Evolutionary conservation across 2,888 invertebrate genomes (phyloP), one percentile per base, ranked within the genome.

Genomic region (Epiblema foenella): DNA sequence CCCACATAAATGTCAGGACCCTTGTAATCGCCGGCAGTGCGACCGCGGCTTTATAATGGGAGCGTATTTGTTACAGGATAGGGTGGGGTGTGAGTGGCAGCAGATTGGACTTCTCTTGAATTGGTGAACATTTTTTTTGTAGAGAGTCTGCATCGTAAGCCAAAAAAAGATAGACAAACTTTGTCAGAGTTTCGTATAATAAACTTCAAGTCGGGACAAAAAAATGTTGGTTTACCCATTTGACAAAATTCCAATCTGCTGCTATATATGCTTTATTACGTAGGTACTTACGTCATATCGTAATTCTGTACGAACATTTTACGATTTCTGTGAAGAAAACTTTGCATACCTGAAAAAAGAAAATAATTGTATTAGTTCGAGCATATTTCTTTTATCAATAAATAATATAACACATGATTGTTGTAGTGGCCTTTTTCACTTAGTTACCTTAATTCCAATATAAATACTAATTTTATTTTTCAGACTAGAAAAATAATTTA

Each of bases 11-110:
- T 66, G 73, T 70, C 67, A 51, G 69, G 79, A 82, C 86, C 87
- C 84, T 82, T 80, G 83, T 87, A 86, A 86, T 85, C 84, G 83
- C 81, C 80, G 77, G 80, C 77, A 78, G 75, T 78, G 76, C 77
- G 79, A 76, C 80, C 79, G 75, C 79, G 68, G 72, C 74, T 79
- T 82, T 82, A 79, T 63, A 67, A 57, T 70, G 52, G 18, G 69
- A 39, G 56, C 71, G 70, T 66, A 66, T 69, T 59, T 52, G 39
- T 52, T 46, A 46, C 39, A n/a, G 15, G 20, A 10, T n/a, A 33
- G 18, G 58, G 63, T 52, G 29, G 42, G 33, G 51, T 17, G 39
- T 29, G 33, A 58, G 18, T 72, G 17, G 51, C 15, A 18, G 63
- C 33, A 33, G 33, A 33, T 33, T 33, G 0, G 5, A 33, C 8